phyloP scores from a whole-genome alignment of 2,113 vertebrate species.

The Nanorana parkeri region DNA sequence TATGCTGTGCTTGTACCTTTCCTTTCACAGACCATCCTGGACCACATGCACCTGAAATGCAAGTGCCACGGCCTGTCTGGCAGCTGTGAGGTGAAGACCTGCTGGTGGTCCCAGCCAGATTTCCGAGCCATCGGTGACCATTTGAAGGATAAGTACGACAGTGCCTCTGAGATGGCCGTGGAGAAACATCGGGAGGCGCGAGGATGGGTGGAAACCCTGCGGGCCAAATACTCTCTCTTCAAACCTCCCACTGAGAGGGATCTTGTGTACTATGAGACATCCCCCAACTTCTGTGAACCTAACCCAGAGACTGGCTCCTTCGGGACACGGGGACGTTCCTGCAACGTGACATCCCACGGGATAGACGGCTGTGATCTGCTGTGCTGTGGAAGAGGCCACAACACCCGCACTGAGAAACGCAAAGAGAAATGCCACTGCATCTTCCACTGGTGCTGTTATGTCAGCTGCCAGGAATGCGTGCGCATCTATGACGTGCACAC shows the following conservation, averaged over 20 bases:
- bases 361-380: conserved; percentile 97
- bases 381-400: conserved; percentile 96
- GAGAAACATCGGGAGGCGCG: conserved; percentile 96
- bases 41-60: conserved; percentile 98
- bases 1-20: neutral
- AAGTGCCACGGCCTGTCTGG: conserved; percentile 96
- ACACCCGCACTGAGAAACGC: conserved; percentile 96
- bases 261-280: conserved; percentile 97
- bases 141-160: conserved; percentile 98
- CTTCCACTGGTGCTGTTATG: conserved; percentile 99
- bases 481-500: conserved; percentile 96
- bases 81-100: conserved; percentile 98
- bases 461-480: conserved; percentile 96
- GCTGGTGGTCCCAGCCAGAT: conserved; percentile 97
- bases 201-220: conserved; percentile 95
- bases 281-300: conserved; percentile 97
- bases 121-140: conserved; percentile 95
- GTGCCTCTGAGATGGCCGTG: conserved; percentile 97
- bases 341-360: conserved; percentile 96
- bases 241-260: conserved; percentile 95
- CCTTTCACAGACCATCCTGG: conserved; percentile 87
- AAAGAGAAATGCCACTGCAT: conserved; percentile 98
- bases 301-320: conserved; percentile 96
- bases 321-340: conserved; percentile 91
- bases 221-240: conserved; percentile 95